phyloP scores from a whole-genome alignment of 2,888 invertebrate genomes.

The Apoda limacodes region DNA sequence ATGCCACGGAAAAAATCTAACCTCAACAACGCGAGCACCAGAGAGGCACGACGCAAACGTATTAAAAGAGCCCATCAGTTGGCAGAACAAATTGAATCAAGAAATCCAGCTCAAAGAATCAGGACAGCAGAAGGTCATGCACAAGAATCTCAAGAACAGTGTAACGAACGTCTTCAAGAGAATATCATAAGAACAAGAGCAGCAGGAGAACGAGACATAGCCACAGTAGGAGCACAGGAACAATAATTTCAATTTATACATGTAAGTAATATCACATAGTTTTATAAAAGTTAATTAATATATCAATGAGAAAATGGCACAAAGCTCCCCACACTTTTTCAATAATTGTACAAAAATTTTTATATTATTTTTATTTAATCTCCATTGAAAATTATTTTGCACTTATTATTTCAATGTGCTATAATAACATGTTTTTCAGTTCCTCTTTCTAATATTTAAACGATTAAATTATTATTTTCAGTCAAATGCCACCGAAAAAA shows the following conservation, averaged over 20 bases:
- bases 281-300: slow-evolving; percentile 14
- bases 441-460: slow-evolving; percentile 15
- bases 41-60: slow-evolving; percentile 19
- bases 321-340: no score
- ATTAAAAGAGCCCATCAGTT: slow-evolving; percentile 18
- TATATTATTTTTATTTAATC: slow-evolving; percentile 19
- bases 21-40: slow-evolving; percentile 18
- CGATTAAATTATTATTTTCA: slow-evolving; percentile 17
- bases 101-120: slow-evolving; percentile 16
- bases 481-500: slow-evolving; percentile 24
- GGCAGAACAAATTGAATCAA: slow-evolving; percentile 16
- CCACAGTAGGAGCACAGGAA: slow-evolving; percentile 11
- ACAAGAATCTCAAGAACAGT: slow-evolving; percentile 20
- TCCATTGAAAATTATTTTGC: slow-evolving; percentile 19
- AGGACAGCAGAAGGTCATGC: slow-evolving; percentile 12
- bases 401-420: slow-evolving; percentile 20
- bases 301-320: slow-evolving; percentile 12
- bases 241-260: no score
- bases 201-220: slow-evolving; percentile 21
- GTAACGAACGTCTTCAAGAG: slow-evolving; percentile 17
- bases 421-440: slow-evolving; percentile 17
- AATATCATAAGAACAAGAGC: slow-evolving; percentile 18
- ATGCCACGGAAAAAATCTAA: slow-evolving; percentile 21
- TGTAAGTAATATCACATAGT: no score
- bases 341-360: slow-evolving; percentile 5